Conservation (phyloP, 1,140 invertebrate species). For the Lucilia sericata region DNA sequence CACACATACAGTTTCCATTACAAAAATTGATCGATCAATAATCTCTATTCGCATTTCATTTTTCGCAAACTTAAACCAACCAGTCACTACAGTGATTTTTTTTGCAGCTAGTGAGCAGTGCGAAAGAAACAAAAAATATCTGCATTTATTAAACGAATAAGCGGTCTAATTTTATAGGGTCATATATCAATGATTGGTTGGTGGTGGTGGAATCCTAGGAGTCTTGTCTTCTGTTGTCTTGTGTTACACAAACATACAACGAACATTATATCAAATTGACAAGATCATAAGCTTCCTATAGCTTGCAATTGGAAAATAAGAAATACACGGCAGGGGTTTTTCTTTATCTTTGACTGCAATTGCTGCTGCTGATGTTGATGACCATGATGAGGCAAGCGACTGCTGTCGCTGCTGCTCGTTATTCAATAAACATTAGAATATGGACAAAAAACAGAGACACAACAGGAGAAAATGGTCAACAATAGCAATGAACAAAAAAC, state of each 20-base stretch:
- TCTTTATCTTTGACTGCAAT: background rate
- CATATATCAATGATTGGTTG: conserved; percentile 23
- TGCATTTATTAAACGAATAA: conserved; percentile 26
- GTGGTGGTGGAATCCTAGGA: background rate
- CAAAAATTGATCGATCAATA: conserved; percentile 13
- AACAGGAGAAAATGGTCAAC: background rate
- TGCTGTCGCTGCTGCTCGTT: conserved; percentile 16
- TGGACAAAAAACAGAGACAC: background rate
- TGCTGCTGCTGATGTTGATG: background rate
- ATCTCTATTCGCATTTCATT: background rate
- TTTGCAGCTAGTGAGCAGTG: background rate
- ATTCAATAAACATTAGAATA: conserved; percentile 44
- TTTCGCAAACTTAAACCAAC: background rate
- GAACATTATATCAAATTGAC: conserved; percentile 41
- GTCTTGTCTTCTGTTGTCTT: conserved; percentile 8
- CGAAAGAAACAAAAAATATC: background rate
- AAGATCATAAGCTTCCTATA: conserved; percentile 43
- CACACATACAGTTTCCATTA: background rate
- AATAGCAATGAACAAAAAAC: background rate
- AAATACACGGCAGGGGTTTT: conserved; percentile 31
- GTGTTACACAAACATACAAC: conserved; percentile 14
- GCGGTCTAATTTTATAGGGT: conserved; percentile 37
- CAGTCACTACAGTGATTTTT: background rate
- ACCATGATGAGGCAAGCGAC: background rate
- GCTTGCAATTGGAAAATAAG: conserved; percentile 3